Evolutionary conservation across 2,797 vertebrate genomes (phyloP), one percentile per base, ranked within the genome.

Genomic region (Mergus octosetaceus): DNA sequence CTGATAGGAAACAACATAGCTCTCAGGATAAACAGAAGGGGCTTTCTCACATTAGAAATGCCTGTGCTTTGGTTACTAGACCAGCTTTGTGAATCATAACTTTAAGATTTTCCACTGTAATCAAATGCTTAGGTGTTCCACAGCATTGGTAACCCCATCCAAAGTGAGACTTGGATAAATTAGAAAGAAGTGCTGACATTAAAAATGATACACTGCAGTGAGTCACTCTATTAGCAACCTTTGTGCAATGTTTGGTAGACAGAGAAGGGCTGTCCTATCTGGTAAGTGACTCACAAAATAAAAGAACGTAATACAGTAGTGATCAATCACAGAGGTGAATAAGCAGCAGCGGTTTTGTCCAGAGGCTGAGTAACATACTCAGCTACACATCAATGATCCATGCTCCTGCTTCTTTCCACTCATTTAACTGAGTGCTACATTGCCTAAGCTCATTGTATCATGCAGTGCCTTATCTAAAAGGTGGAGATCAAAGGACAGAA

Each of bases 271-370:
- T 93, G 69, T 81, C 73, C 72, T 78, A 36, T 38, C 82, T 74
- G 32, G 5, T 51, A 41, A 73, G 75, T 93, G 87, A 93, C 79
- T 92, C 87, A 87, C 56, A 89, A 66, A 39, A 39, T 51, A n/a
- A 80, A 79, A 91, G 72, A 66, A 18, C 22, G 10, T 6, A 32
- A 38, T 69, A 30, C 20, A 45, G n/a, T 2, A n/a, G 34, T 1
- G 4, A 91, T 96, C 90, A 53, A 28, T 89, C 84, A 57, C 53
- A 51, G 28, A 60, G 57, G 49, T 89, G 85, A 95, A 92, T 58
- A 78, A 93, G 62, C 75, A 78, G 79, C 79, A 85, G 88, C 7
- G 25, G 53, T 69, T 95, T 80, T 75, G 74, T 78, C 71, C 71
- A 45, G 80, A 62, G 66, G 56, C 49, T 89, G 76, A 89, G 87